Conservation (phyloP, 2,797 vertebrate species). For the Takifugu ocellatus region DNA sequence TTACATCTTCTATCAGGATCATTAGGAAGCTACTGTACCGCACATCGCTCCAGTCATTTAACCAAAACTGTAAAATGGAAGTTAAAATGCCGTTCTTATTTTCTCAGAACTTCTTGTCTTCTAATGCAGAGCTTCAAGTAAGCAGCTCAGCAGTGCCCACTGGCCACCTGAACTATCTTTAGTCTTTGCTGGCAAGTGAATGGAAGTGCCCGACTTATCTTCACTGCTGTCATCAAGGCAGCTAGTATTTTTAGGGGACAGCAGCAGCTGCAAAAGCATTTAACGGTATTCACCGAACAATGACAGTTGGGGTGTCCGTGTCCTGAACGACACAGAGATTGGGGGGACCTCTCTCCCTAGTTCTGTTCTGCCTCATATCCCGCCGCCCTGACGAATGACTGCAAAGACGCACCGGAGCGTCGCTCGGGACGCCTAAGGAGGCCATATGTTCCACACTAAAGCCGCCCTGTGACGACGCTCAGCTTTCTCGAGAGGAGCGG, state of each 20-base stretch:
- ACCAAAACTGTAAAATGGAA: too few relatives aligned
- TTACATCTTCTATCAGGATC: too few relatives aligned
- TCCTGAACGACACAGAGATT: conserved; percentile 63
- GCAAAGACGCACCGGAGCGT: conserved; percentile 46
- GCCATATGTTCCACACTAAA: conserved; percentile 49
- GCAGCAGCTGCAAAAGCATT: conserved; percentile 86
- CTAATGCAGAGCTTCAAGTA: conserved; percentile 71
- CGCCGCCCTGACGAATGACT: conserved; percentile 9
- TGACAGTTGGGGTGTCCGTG: conserved; percentile 76
- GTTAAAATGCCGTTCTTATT: too few relatives aligned
- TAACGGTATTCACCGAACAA: conserved; percentile 80
- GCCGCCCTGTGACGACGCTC: conserved; percentile 54
- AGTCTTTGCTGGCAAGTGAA: conserved; percentile 80
- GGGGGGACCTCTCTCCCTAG: conserved; percentile 50
- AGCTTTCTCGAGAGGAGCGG: conserved; percentile 55
- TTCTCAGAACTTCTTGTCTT: conserved; percentile 24
- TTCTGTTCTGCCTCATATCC: conserved; percentile 9
- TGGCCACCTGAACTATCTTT: conserved; percentile 76
- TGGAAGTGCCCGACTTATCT: conserved; percentile 81
- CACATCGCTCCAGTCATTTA: too few relatives aligned
- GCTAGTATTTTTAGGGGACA: conserved; percentile 83
- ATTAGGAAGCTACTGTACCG: too few relatives aligned
- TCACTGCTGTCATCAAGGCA: conserved; percentile 80
- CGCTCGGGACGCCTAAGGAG: conserved; percentile 30
- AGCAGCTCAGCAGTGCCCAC: conserved; percentile 65